Evolutionary conservation across 2,888 invertebrate species (phyloP), one percentile per base, ranked within the genome.

Genomic region (Cryptus viduatorius): DNA sequence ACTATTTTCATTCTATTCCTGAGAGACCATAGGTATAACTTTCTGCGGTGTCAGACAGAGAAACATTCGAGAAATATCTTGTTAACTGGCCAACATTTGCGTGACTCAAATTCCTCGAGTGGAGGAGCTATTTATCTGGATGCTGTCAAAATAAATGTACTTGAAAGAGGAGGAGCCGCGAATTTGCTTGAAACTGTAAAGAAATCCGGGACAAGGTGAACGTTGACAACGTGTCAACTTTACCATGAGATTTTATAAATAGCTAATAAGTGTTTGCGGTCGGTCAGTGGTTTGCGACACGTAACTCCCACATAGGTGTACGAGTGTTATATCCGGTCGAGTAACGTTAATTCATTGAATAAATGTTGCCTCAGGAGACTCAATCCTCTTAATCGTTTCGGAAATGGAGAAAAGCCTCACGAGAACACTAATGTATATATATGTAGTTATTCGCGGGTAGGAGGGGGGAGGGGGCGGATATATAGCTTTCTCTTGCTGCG

Each of bases 241-340:
- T 61, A 12, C 10, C 61, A 64, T 79, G 53, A 29, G 56, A 72
- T 50, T 65, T 79, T 79, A 72, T 72, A 79, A 79, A 79, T 72
- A 71, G 48, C 61, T 61, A n/a, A 31, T 44, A n/a, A 69, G 48
- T 48, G 42, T 78, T 61, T 31, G 78, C 46, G 69, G 48, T 59
- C 59, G 59, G 68, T 69, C 16, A 46, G 59, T 37, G 31, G 19
- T 61, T 68, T 37, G 46, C 12, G 19, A 64, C 16, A n/a, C 5
- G 48, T 16, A 31, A 12, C 1, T 64, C n/a, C 19, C 10, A 12
- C 24, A 4, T 16, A 16, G 29, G 61, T 31, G 31, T 29, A 61
- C 61, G 1, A 29, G 61, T 31, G 12, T 7, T 59, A 14, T 59
- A 59, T 59, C 59, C 59, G 24, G 59, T 4, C 16, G 16, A 19